Conservation (phyloP, 2,888 invertebrate species). For the Macrosiphum euphorbiae region DNA sequence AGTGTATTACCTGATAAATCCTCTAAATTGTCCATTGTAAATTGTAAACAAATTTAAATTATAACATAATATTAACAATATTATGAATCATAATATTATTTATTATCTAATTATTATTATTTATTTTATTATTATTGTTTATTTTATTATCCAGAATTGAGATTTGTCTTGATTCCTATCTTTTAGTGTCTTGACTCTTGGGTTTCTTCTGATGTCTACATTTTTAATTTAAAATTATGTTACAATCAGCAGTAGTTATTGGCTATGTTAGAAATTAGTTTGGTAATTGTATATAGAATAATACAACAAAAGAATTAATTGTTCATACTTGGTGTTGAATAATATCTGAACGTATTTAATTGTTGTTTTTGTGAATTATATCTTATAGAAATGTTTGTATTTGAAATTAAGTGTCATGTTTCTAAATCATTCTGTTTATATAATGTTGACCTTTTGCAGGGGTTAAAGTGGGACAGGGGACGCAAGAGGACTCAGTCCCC, state of each 20-base stretch:
- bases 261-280: background rate
- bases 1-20: constrained; percentile 45
- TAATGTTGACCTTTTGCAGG: background rate
- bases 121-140: too few relatives aligned
- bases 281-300: background rate
- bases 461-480: too few relatives aligned
- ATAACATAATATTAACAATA: background rate
- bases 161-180: background rate
- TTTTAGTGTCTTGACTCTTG: background rate
- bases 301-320: background rate
- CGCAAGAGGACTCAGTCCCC: too few relatives aligned
- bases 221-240: background rate
- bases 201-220: background rate
- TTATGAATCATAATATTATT: background rate
- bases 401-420: too few relatives aligned
- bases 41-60: constrained; percentile 40
- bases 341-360: background rate
- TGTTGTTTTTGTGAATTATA: background rate
- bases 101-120: too few relatives aligned
- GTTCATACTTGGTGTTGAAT: background rate
- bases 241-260: background rate
- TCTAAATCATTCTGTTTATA: constrained; percentile 7
- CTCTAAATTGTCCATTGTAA: constrained; percentile 19
- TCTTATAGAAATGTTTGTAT: background rate
- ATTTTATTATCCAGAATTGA: background rate